Evolutionary conservation across 2,797 vertebrate species (phyloP).

Genomic region (Xenopus petersii): DNA sequence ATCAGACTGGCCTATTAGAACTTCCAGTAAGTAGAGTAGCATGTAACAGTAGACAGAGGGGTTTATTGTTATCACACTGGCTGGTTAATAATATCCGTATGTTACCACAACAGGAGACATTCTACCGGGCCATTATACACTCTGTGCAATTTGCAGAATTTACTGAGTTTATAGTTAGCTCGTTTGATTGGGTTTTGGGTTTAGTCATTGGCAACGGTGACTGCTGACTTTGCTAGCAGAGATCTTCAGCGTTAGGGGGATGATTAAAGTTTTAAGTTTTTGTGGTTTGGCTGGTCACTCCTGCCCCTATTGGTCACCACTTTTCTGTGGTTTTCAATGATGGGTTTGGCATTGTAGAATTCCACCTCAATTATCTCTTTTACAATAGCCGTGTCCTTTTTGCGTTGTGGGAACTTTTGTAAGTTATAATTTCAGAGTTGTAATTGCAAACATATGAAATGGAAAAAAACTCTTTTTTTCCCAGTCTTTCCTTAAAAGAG

Average conservation of each 20-base stretch:
- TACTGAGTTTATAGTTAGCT: slow-evolving; percentile 50
- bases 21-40: slow-evolving; percentile 20
- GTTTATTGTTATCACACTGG: slow-evolving; percentile 39
- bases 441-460: slow-evolving; percentile 43
- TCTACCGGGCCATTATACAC: slow-evolving; percentile 6
- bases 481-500: too few relatives aligned
- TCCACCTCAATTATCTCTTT: slow-evolving; percentile 43
- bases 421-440: slow-evolving; percentile 38
- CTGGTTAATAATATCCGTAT: slow-evolving; percentile 50
- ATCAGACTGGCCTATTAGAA: neutral
- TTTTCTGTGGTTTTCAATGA: slow-evolving; percentile 58
- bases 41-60: slow-evolving; percentile 23
- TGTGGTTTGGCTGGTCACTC: slow-evolving; percentile 57
- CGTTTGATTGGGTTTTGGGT: slow-evolving; percentile 52
- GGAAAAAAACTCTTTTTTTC: neutral
- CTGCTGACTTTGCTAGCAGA: slow-evolving; percentile 54
- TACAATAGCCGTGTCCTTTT: slow-evolving; percentile 41
- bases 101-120: slow-evolving; percentile 47
- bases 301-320: slow-evolving; percentile 56
- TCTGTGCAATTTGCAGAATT: slow-evolving; percentile 40
- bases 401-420: slow-evolving; percentile 41
- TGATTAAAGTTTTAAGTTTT: slow-evolving; percentile 47
- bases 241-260: slow-evolving; percentile 51
- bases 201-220: slow-evolving; percentile 47
- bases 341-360: slow-evolving; percentile 46